A percentile compares a stretch with the other conserved stretches of the same genome.
Conservation (phyloP, 2,888 invertebrate species). For the Polyploca ridens region DNA sequence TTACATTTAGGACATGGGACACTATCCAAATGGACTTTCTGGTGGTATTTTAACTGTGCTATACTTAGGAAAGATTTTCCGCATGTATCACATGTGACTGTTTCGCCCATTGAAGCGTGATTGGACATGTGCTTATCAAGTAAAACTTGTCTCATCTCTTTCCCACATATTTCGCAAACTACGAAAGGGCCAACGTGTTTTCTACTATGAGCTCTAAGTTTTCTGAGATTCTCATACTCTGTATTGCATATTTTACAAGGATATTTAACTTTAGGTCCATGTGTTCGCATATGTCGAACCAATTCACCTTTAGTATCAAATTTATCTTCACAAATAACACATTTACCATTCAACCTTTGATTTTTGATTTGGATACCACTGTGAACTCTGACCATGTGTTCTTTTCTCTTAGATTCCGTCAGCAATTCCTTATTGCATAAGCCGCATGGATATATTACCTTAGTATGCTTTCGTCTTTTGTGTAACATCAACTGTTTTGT, state of each 20-base stretch:
- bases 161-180: conserved; percentile 23
- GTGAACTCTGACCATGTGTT: conserved; percentile 53
- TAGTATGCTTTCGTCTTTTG: conserved; percentile 43
- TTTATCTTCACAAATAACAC: conserved; percentile 15
- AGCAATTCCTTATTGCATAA: conserved; percentile 54
- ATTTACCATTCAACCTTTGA: neutral
- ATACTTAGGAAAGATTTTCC: neutral
- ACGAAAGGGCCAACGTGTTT: conserved; percentile 28
- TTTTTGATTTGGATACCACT: conserved; percentile 42
- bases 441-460: conserved; percentile 45
- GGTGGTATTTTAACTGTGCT: conserved; percentile 1
- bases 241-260: conserved; percentile 27
- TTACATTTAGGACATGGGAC: conserved; percentile 4
- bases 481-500: conserved; percentile 45
- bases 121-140: neutral
- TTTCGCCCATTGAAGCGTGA: neutral
- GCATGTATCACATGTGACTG: neutral
- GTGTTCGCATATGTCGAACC: conserved; percentile 13
- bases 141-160: neutral
- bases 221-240: conserved; percentile 26
- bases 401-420: conserved; percentile 40
- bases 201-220: conserved; percentile 27
- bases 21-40: neutral
- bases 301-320: conserved; percentile 13
- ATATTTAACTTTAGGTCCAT: conserved; percentile 21